Base-by-base conservation (phyloP, 2,888 invertebrate species). In the Diarsia rubi region DNA sequence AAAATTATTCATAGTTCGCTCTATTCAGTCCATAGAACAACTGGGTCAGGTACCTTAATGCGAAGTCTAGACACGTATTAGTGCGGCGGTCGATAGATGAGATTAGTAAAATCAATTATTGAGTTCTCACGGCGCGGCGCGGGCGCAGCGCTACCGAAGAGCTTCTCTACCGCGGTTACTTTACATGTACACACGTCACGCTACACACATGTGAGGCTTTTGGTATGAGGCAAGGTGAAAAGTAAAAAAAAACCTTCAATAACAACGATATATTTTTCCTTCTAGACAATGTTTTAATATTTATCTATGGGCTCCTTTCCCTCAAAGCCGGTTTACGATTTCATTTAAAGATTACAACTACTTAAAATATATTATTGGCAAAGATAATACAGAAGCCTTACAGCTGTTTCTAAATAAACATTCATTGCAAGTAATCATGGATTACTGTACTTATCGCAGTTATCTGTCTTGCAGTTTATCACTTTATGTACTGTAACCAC, bases 61-160 rank as follows among this genome's bases (percentile, higher is more conserved):
- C 87, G 73, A 78, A 84, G 92, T 92, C 92, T 92, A 92, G 92
- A 92, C 92, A 81, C 81, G 89, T 90, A 91, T 92, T 92, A 91
- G 89, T 88, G 89, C 86, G 87, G 84, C 86, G 87, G 86, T 89
- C 88, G 90, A 88, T 91, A 91, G 93, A 93, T 93, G 91, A 94
- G 95, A 95, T 95, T 94, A 94, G 91, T 89, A 87, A 91, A 92
- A 94, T 94, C 95, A 95, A 95, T 95, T 94, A 94, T 90, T 92
- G 85, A 89, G 95, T 95, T 95, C 96, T 94, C 95, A 95, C 95
- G 95, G 82, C 79, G 84, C 88, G 86, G 80, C 78, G 79, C 57
- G 69, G 76, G 75, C 84, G 80, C 85, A 84, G 82, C 75, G 85
- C 88, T 86, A 86, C 85, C 84, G 85, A 82, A 60, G 82, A 84